Evolutionary conservation across 2,797 vertebrate genomes (phyloP).

Genomic region (Sebastes oblongus): DNA sequence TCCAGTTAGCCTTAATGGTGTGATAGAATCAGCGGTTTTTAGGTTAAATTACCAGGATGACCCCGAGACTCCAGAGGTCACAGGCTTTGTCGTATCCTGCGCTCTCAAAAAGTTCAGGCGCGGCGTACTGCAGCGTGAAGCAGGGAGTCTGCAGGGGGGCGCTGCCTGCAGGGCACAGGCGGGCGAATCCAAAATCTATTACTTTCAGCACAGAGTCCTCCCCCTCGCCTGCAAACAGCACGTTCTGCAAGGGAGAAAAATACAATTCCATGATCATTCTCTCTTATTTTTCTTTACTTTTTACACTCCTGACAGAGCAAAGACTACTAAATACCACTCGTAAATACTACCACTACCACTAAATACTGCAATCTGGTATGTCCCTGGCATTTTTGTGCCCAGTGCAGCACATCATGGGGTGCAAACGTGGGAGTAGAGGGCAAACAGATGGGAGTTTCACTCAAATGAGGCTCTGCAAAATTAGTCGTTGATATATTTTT

Average conservation of each 20-base stretch:
- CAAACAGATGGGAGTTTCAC: slow-evolving; percentile 19
- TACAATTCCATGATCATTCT: not conserved
- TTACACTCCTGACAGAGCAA: not conserved
- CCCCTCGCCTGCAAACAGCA: slow-evolving; percentile 88
- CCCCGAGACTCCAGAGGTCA: slow-evolving; percentile 94
- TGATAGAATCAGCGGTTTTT: not conserved
- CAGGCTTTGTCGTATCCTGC: slow-evolving; percentile 93
- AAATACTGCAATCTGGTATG: not conserved
- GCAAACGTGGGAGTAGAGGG: not conserved
- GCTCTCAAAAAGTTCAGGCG: slow-evolving; percentile 90
- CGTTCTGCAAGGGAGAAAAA: slow-evolving; percentile 80
- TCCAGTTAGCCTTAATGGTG: not conserved
- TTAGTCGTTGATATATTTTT: not conserved
- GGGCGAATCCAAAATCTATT: slow-evolving; percentile 93
- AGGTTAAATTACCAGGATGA: slow-evolving; percentile 87
- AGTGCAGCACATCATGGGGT: not conserved
- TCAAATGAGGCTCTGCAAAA: not conserved
- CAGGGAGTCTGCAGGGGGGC: slow-evolving; percentile 91
- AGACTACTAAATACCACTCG: not conserved
- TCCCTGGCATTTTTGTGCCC: not conserved
- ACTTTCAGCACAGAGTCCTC: slow-evolving; percentile 89
- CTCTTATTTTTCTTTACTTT: not conserved
- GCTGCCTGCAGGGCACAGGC: slow-evolving; percentile 87
- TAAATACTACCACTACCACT: not conserved
- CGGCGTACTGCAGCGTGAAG: slow-evolving; percentile 93